Base-by-base conservation (phyloP, 1,140 invertebrate species). In the Vanessa tameamea region DNA sequence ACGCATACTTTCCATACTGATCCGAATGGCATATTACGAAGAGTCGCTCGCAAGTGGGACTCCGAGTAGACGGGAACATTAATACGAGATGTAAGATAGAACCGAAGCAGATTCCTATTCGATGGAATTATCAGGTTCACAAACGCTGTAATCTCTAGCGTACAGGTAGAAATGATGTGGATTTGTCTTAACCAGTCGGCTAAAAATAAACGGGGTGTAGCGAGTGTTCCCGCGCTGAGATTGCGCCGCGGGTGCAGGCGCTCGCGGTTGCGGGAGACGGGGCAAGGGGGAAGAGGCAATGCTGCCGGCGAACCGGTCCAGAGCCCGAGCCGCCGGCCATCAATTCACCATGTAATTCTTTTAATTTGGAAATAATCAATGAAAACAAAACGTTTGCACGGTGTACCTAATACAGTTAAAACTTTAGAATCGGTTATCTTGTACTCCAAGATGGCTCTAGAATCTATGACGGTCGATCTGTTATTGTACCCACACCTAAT, bases 191-290 rank as follows among this genome's bases (percentile, higher is more conserved):
- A 87, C 84, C 84, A 77, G 85, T 87, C 81, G 76, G 86, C 82
- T 89, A 85, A 87, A 89, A 89, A 87, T 89, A 87, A 87, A 84
- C 83, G 67, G 78, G 77, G 76, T 77, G 72, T 69, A 78, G 77
- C 73, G 78, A 76, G 80, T 78, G 82, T 79, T 75, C 63, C 76
- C 63, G 69, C 73, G 76, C 79, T 11, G 82, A 77, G 82, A 82
- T 83, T 82, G 78, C 75, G 73, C 68, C 72, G 72, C 64, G 76
- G 72, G 75, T 57, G 74, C 71, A 47, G 66, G 43, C 50, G 37
- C 31, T 37, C 31, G 31, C 31, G 31, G 31, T 4, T 37, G 2
- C 23, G 64, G 51, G 67, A 57, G 59, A 61, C 51, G 47, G 14
- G 67, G 70, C 9, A 9, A 51, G 63, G 23, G 59, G 68, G 67